Evolutionary conservation across 2,888 invertebrate species (phyloP).

Genomic region (Hesperia comma): DNA sequence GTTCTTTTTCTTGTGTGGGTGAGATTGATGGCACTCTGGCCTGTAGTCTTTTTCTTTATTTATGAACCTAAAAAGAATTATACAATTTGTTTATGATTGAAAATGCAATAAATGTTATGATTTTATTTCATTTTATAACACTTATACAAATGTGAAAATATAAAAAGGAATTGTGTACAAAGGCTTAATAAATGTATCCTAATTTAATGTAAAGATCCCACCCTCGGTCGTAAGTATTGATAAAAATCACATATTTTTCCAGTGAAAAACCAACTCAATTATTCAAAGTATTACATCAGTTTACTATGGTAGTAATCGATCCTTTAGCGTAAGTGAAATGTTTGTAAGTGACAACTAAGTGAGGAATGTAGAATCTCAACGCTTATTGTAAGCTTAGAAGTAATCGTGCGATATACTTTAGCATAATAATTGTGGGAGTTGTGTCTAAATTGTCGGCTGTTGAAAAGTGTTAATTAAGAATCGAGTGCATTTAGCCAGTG

Average conservation of each 20-base stretch:
- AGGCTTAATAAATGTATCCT: background rate
- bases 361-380: slow-evolving; percentile 3
- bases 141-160: background rate
- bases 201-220: too few relatives aligned
- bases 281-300: too few relatives aligned
- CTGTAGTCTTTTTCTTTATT: too few relatives aligned
- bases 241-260: background rate
- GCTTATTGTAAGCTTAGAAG: background rate
- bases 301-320: too few relatives aligned
- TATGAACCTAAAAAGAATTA: too few relatives aligned
- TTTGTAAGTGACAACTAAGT: slow-evolving; percentile 1
- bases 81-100: too few relatives aligned
- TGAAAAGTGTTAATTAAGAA: too few relatives aligned
- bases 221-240: slow-evolving; percentile 1
- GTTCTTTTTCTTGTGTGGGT: too few relatives aligned
- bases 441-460: background rate
- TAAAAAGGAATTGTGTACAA: background rate
- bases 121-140: background rate
- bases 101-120: background rate
- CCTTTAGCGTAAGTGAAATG: too few relatives aligned
- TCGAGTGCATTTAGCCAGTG: too few relatives aligned
- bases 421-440: background rate
- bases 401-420: background rate
- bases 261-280: background rate
- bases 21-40: too few relatives aligned